Percentiles rank a stretch among this genome's conserved stretches.
These are phyloP conservation scores for Trematocara marginatum DNA, from an alignment of 2,113 vertebrate species.

Conservation along the genomic window DNA sequence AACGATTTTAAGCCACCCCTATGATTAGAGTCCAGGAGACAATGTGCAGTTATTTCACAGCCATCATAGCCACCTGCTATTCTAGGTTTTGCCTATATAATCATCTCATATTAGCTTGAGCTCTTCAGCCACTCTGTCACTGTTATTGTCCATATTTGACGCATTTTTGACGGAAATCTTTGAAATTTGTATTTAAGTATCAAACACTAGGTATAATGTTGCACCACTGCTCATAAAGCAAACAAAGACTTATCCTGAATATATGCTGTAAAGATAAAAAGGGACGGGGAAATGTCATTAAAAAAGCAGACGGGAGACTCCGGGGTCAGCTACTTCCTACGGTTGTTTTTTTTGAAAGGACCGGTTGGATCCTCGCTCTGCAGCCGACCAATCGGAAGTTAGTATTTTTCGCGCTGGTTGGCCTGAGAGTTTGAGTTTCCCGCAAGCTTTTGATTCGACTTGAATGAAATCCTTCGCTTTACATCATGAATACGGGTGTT, in stretches of 20 bases:
- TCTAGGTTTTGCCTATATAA: neutral
- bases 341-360: conserved; percentile 82
- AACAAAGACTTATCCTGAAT: neutral
- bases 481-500: conserved; percentile 53
- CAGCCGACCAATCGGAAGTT: conserved; percentile 83
- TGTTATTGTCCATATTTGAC: neutral
- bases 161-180: neutral
- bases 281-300: neutral
- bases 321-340: conserved; percentile 30
- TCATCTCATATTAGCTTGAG: neutral
- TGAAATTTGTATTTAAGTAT: neutral
- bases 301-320: neutral
- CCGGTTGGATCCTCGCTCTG: conserved; percentile 72
- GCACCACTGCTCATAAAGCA: neutral
- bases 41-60: neutral
- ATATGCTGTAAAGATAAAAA: rapidly evolving
- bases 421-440: conserved; percentile 75
- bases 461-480: conserved; percentile 61
- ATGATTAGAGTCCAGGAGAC: neutral
- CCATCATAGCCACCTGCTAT: neutral
- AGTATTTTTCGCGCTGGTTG: conserved; percentile 94
- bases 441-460: conserved; percentile 68
- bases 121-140: neutral
- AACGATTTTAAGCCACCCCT: neutral
- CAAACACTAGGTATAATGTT: neutral